Evolutionary conservation across 1,140 invertebrate species (phyloP), one percentile per base, ranked within the genome.

Genomic region (Drosophila micromelanica): DNA sequence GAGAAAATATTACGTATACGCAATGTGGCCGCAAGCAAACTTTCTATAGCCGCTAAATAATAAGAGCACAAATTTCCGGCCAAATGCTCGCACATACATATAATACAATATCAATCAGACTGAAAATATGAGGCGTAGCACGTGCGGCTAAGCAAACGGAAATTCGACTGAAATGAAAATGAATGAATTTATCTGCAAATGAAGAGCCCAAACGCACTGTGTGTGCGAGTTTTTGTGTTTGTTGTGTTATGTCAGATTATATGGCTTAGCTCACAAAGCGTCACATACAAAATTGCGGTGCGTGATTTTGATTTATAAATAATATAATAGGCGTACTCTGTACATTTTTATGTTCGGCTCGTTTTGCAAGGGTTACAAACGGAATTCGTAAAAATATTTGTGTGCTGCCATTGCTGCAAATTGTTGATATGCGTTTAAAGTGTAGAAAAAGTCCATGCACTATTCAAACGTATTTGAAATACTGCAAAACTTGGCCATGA

Each of bases 221-320:
- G 46, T 51, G 45, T 49, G 3, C 43, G 30, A 42, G 46, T 60
- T 17, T 27, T 38, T 12, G 13, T 23, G 15, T 17, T 23, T 62
- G 40, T 62, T 62, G 32, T 69, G 54, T 72, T 65, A 43, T 52
- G 30, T 45, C 54, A 67, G 69, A 67, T 72, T 72, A 72, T 72
- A 72, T 72, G 38, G 62, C 69, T 67, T 32, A 59, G 62, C 69
- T 67, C 54, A 57, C 38, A 59, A 57, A 52, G 69, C 69, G 20
- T 46, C 54, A 37, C 62, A 73, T 60, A 54, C 60, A 57, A 70
- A 73, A 73, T 73, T 73, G 56, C 65, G 57, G 42, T 73, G 71
- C 71, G 65, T 73, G 71, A 73, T 73, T 73, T 73, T 73, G 71
- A 73, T 68, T 73, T 73, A 73, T 73, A 69, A 73, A 62, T 73